Percentiles rank a stretch among this genome's conserved stretches.
phyloP scores from a whole-genome alignment of 2,113 vertebrate genomes.

The Fulica atra region DNA sequence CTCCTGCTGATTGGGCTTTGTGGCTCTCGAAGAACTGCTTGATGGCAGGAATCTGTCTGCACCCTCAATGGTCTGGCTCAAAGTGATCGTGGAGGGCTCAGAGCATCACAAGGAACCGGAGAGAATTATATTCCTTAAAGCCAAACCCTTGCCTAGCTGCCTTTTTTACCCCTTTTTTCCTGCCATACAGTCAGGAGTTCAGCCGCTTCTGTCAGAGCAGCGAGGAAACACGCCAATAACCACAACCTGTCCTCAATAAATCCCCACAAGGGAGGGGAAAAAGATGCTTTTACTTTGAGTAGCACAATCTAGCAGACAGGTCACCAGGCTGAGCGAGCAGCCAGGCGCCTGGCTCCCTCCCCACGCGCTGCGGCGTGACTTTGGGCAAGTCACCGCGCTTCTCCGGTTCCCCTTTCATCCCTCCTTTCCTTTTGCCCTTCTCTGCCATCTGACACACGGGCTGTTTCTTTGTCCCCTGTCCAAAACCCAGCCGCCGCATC shows the following conservation, averaged over 20 bases:
- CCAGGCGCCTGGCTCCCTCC: not conserved
- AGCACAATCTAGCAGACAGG: not conserved
- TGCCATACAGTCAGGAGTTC: not conserved
- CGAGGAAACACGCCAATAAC: not conserved
- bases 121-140: not conserved
- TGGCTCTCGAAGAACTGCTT: slow-evolving; percentile 59
- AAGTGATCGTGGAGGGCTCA: not conserved
- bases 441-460: slow-evolving; percentile 1
- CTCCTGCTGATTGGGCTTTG: slow-evolving; percentile 76
- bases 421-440: not conserved
- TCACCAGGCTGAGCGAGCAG: not conserved
- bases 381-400: not conserved
- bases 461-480: not conserved
- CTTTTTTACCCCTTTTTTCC: not conserved
- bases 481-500: not conserved
- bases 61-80: slow-evolving; percentile 30
- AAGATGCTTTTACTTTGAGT: rapidly evolving
- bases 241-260: rapidly evolving
- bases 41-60: slow-evolving; percentile 54
- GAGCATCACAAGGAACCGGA: not conserved
- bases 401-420: not conserved
- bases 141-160: not conserved
- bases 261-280: not conserved
- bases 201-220: rapidly evolving
- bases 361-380: not conserved